Evolutionary conservation across 2,113 vertebrate genomes (phyloP).

Genomic region (Marcusenius ussheri): DNA sequence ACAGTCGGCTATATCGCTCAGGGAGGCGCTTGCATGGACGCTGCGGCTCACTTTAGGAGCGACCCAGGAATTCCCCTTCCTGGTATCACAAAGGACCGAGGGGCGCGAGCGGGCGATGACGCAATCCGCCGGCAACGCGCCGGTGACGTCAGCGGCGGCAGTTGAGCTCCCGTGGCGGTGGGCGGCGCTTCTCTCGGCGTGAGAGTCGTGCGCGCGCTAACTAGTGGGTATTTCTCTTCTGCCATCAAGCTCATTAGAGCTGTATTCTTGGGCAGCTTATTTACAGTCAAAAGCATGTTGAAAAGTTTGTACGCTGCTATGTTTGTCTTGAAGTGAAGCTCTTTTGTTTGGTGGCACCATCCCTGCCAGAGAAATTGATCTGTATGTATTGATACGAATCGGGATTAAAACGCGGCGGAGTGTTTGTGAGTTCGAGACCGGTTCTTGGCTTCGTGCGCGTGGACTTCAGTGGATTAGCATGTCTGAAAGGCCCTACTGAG

Average conservation of each 20-base stretch:
- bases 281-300: not conserved
- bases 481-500: not conserved
- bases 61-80: conserved; percentile 11
- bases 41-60: not conserved
- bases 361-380: not conserved
- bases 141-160: not conserved
- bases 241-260: not conserved
- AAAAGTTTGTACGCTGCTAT: not conserved
- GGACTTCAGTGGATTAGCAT: not conserved
- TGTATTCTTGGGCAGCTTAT: not conserved
- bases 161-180: not conserved
- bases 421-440: not conserved
- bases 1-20: not conserved
- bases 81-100: not conserved
- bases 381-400: not conserved
- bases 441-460: not conserved
- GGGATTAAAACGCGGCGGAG: not conserved
- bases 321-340: not conserved
- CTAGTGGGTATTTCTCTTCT: not conserved
- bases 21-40: not conserved
- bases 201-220: not conserved
- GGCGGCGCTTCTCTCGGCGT: not conserved
- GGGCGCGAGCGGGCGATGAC: not conserved
- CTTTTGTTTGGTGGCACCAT: not conserved
- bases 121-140: conserved; percentile 2